These are phyloP conservation scores for Falco concolor DNA, from an alignment of 2,797 vertebrate genomes.

Conservation along the genomic window DNA sequence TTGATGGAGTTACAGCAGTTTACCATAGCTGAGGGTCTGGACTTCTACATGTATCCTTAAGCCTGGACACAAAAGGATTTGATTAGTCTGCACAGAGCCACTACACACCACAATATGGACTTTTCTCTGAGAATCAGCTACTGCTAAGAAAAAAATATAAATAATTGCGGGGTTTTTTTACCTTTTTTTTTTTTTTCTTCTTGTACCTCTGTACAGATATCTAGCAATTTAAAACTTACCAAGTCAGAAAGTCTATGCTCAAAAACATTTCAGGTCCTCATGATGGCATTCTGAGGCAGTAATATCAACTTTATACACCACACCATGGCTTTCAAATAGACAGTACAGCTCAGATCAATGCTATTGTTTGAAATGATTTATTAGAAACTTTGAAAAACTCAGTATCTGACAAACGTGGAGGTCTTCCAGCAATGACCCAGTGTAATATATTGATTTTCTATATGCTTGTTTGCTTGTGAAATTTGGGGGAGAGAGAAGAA, in stretches of 20 bases:
- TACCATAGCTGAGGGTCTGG: background rate
- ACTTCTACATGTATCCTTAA: background rate
- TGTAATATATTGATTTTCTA: background rate
- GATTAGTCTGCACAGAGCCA: background rate
- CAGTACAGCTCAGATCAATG: background rate
- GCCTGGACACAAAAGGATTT: background rate
- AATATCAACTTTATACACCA: background rate
- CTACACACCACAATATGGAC: background rate
- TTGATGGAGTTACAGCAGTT: background rate
- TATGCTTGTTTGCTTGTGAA: background rate
- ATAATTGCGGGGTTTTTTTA: too few relatives aligned
- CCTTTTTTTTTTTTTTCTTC: background rate
- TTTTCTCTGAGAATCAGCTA: background rate
- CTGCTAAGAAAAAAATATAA: background rate
- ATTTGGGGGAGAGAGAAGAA: background rate
- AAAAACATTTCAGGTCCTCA: rapidly evolving
- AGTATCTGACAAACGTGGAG: background rate
- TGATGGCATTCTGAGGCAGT: background rate
- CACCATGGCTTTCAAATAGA: background rate
- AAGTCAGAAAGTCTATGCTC: background rate
- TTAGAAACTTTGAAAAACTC: background rate
- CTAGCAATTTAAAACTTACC: background rate
- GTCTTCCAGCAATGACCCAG: background rate
- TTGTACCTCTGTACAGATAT: background rate
- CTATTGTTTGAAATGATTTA: background rate